Evolutionary conservation across 2,888 invertebrate species (phyloP).

Genomic region (Stenolophus ochropezus): DNA sequence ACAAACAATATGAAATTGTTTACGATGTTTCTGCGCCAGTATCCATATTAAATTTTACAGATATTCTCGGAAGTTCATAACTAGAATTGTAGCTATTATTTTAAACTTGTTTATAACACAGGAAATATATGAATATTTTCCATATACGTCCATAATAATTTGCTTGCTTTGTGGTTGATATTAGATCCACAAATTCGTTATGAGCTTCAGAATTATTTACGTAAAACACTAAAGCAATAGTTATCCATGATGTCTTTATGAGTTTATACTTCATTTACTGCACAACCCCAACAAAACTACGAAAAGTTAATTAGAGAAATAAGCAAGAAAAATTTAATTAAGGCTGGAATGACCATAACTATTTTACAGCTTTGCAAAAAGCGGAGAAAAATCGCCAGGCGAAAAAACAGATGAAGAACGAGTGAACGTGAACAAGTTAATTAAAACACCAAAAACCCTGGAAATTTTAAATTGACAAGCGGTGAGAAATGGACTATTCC

Average conservation of each 20-base stretch:
- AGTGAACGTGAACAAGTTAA: constrained; percentile 20
- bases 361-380: constrained; percentile 3
- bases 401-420: constrained; percentile 1
- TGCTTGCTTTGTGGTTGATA: not conserved
- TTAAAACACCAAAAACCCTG: constrained; percentile 49
- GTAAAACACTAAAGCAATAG: not conserved
- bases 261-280: not conserved
- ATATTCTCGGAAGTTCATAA: not conserved
- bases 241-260: not conserved
- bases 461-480: constrained; percentile 50
- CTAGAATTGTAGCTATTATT: not conserved
- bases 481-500: constrained; percentile 42
- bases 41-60: not conserved
- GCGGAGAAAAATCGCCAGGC: constrained; percentile 1
- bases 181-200: not conserved
- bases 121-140: not conserved
- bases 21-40: not conserved
- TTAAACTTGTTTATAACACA: not conserved
- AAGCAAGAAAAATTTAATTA: constrained; percentile 17
- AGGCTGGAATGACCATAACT: not conserved
- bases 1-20: not conserved
- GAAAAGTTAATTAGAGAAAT: not conserved
- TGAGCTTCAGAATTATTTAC: not conserved
- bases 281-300: not conserved
- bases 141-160: not conserved